Evolutionary conservation across 2,113 vertebrate genomes (phyloP).

Genomic region (Pollimyrus isidori): DNA sequence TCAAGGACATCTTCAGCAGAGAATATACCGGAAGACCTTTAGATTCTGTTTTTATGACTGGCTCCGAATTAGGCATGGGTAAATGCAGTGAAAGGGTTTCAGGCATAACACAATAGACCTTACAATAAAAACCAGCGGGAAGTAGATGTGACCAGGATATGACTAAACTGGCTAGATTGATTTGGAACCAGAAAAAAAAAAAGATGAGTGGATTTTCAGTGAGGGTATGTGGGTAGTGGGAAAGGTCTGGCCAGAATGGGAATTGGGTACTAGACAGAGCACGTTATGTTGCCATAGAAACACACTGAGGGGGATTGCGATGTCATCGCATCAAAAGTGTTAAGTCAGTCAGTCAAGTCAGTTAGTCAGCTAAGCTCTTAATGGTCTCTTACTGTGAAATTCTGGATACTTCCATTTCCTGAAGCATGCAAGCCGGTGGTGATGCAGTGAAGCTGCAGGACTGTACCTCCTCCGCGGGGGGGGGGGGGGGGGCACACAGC

Average conservation of each 20-base stretch:
- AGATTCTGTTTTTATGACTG: background rate
- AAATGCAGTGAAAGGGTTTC: background rate
- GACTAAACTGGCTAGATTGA: background rate
- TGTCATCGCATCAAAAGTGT: background rate
- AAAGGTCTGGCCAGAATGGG: background rate
- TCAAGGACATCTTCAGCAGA: background rate
- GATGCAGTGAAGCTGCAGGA: background rate
- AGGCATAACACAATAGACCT: background rate
- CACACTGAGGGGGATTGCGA: background rate
- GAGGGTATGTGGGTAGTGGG: background rate
- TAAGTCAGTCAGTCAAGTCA: background rate
- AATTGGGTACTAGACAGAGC: background rate
- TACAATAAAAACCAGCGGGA: background rate
- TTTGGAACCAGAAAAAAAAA: background rate
- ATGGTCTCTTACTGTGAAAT: background rate
- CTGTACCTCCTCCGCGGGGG: background rate
- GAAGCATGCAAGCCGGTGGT: background rate
- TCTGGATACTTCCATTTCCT: background rate
- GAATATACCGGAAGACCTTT: background rate
- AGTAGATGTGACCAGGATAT: background rate
- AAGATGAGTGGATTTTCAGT: background rate
- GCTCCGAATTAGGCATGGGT: background rate
- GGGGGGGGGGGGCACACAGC: background rate
- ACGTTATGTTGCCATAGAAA: slow-evolving; percentile 3
- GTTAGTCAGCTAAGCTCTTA: slow-evolving; percentile 5